Evolutionary conservation across 2,888 invertebrate species (phyloP).

Genomic region (Sicus ferrugineus): DNA sequence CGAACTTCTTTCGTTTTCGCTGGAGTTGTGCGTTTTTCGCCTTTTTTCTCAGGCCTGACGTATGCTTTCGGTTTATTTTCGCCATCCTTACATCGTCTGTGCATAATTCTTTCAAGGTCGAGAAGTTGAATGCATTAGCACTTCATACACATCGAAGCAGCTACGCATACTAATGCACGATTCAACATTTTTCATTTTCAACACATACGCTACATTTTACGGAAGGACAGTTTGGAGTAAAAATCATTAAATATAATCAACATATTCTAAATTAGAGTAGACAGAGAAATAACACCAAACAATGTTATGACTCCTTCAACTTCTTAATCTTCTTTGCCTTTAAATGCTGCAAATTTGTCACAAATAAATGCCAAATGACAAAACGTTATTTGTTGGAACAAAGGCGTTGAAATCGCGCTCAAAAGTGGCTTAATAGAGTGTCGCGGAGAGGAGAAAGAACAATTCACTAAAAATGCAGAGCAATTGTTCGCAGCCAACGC

Average conservation of each 20-base stretch:
- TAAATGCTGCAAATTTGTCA: slow-evolving; percentile 37
- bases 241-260: too few species aligned
- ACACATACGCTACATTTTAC: too few species aligned
- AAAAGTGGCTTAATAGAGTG: slow-evolving; percentile 47
- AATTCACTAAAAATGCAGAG: slow-evolving; percentile 3
- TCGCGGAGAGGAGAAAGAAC: not conserved
- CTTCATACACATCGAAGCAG: slow-evolving; percentile 37
- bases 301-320: not conserved
- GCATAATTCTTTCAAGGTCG: slow-evolving; percentile 63
- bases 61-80: slow-evolving; percentile 38
- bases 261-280: too few species aligned
- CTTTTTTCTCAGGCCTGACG: not conserved
- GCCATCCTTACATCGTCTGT: slow-evolving; percentile 58
- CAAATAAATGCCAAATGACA: slow-evolving; percentile 42
- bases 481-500: not conserved
- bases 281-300: not conserved
- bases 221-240: too few species aligned
- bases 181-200: too few species aligned
- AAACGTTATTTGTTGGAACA: slow-evolving; percentile 55
- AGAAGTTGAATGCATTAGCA: slow-evolving; percentile 58
- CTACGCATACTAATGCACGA: not conserved
- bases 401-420: slow-evolving; percentile 45
- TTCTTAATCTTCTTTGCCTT: not conserved
- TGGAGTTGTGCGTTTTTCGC: slow-evolving; percentile 12
- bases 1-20: slow-evolving; percentile 22